These are phyloP conservation scores for Eospalax fontanierii DNA, from an alignment of 2,797 vertebrate genomes.

Conservation along the genomic window DNA sequence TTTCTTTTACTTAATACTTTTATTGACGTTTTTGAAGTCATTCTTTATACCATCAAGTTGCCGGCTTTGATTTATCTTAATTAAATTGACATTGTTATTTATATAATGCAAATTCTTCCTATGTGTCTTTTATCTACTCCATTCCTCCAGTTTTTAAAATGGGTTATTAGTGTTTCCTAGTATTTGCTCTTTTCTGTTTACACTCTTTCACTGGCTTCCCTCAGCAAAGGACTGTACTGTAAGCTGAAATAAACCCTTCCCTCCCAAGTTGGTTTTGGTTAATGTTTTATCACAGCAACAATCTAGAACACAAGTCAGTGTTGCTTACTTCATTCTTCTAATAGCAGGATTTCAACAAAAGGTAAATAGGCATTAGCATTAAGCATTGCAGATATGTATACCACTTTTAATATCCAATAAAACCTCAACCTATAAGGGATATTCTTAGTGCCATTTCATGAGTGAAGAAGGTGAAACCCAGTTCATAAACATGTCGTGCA, in stretches of 20 bases:
- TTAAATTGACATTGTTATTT: conserved; percentile 20
- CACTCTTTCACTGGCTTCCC: background rate
- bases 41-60: background rate
- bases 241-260: too few species aligned
- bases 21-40: background rate
- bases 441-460: background rate
- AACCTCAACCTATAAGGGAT: background rate
- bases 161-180: background rate
- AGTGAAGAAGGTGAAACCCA: background rate
- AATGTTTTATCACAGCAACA: background rate
- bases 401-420: background rate
- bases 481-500: background rate
- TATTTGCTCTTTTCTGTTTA: background rate
- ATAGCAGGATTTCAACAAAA: background rate
- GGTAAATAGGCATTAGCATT: background rate
- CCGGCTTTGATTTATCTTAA: conserved; percentile 41
- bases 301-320: background rate
- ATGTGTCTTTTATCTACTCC: background rate
- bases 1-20: conserved; percentile 14
- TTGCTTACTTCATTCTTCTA: background rate
- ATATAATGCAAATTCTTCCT: conserved; percentile 27
- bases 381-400: background rate
- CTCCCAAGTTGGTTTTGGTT: background rate
- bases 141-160: background rate
- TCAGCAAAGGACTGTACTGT: too few species aligned